phyloP scores from a whole-genome alignment of 1,140 invertebrate species.

The Aporrectodea caliginosa region DNA sequence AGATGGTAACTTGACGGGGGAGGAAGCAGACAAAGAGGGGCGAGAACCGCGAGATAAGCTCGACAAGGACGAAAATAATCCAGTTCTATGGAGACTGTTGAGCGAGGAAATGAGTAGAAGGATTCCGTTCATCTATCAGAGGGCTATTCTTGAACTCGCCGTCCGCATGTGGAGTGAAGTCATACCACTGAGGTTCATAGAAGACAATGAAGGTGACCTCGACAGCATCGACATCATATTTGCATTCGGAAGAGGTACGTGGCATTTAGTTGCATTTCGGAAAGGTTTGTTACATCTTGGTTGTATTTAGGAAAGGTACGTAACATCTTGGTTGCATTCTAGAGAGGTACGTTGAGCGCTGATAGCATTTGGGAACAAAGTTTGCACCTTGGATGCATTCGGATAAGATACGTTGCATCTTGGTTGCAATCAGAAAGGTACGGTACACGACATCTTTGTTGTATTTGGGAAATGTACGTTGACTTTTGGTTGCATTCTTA shows the following conservation, averaged over 20 bases:
- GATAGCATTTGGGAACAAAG: too few relatives aligned
- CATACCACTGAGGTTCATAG: constrained; percentile 54
- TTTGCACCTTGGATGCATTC: too few relatives aligned
- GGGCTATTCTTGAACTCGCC: constrained; percentile 53
- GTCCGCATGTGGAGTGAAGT: constrained; percentile 59
- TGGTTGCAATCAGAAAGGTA: too few relatives aligned
- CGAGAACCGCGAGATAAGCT: neutral
- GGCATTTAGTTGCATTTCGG: too few relatives aligned
- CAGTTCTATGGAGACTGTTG: neutral
- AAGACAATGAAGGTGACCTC: constrained; percentile 49
- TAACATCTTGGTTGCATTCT: too few relatives aligned
- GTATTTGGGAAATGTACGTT: too few relatives aligned
- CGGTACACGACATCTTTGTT: too few relatives aligned
- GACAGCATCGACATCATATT: constrained; percentile 55
- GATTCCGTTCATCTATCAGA: constrained; percentile 49
- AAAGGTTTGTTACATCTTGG: too few relatives aligned
- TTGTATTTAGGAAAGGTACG: too few relatives aligned
- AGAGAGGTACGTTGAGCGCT: too few relatives aligned
- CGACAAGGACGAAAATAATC: neutral
- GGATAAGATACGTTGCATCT: too few relatives aligned
- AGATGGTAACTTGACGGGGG: neutral
- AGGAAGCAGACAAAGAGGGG: neutral
- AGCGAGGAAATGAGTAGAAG: neutral
- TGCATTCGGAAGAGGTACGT: constrained; percentile 56
- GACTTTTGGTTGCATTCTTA: too few relatives aligned